Evolutionary conservation across 2,888 invertebrate genomes (phyloP).

Genomic region (Lamellibrachia columna): DNA sequence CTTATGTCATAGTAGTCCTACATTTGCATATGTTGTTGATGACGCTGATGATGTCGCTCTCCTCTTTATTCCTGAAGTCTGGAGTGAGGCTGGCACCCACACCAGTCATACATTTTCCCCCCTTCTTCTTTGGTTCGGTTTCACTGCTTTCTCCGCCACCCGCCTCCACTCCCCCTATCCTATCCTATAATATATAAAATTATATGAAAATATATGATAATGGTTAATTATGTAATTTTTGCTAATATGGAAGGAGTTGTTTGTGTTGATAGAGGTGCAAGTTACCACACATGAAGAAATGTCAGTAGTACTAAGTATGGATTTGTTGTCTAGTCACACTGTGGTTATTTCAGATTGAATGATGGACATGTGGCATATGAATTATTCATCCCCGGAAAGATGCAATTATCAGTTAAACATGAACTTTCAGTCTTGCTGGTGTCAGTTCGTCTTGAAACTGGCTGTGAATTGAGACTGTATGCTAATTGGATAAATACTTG

Average conservation of each 20-base stretch:
- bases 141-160: no score
- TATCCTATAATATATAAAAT: neutral
- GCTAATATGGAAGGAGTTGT: neutral
- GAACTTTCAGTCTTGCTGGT: slow-evolving; percentile 16
- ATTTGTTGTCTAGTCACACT: neutral
- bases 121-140: no score
- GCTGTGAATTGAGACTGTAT: slow-evolving; percentile 16
- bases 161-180: no score
- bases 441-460: slow-evolving; percentile 10
- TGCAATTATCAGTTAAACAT: slow-evolving; percentile 16
- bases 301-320: slow-evolving; percentile 9
- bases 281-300: neutral
- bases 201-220: neutral
- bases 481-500: slow-evolving; percentile 5
- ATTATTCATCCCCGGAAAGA: slow-evolving; percentile 16
- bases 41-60: no score
- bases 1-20: no score
- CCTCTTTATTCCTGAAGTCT: no score
- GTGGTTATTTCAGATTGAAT: slow-evolving; percentile 6
- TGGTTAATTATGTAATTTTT: neutral
- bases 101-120: no score
- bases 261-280: neutral
- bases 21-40: no score
- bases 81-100: no score
- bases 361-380: neutral